Evolutionary conservation across 1,140 invertebrate species (phyloP).

Genomic region (Drosophila suzukii): DNA sequence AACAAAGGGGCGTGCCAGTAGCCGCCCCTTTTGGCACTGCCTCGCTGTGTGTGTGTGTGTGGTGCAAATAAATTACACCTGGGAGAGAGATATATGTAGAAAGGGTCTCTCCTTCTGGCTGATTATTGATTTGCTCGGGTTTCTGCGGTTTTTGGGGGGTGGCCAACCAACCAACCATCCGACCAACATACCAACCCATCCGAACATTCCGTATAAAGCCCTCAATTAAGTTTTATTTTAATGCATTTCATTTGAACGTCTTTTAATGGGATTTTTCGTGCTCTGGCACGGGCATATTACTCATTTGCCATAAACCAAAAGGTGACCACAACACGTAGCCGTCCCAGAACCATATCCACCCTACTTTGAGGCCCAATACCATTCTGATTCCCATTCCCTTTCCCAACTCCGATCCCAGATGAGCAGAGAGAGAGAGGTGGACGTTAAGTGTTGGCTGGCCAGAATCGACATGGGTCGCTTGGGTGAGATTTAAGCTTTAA

Average conservation of each 20-base stretch:
- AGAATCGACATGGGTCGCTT: slow-evolving; percentile 77
- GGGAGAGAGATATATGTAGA: slow-evolving; percentile 18
- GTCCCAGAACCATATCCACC: slow-evolving; percentile 11
- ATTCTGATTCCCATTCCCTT: slow-evolving; percentile 1
- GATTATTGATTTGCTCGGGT: slow-evolving; percentile 76
- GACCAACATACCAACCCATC: slow-evolving; percentile 5
- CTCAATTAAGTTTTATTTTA: slow-evolving; percentile 82
- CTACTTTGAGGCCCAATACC: slow-evolving; percentile 19
- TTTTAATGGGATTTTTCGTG: slow-evolving; percentile 79
- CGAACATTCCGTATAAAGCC: slow-evolving; percentile 57
- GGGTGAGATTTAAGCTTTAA: slow-evolving; percentile 83
- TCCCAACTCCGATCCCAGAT: slow-evolving; percentile 22
- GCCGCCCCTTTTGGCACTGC: slow-evolving; percentile 21
- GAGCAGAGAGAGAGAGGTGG: slow-evolving; percentile 5
- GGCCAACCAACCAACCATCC: background rate
- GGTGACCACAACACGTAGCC: slow-evolving; percentile 81
- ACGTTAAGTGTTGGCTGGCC: slow-evolving; percentile 76
- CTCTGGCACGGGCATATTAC: slow-evolving; percentile 66
- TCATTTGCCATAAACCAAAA: slow-evolving; percentile 81
- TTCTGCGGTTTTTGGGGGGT: slow-evolving; percentile 40
- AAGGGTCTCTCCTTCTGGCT: slow-evolving; percentile 32
- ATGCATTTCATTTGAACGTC: slow-evolving; percentile 80
- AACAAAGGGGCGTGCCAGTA: slow-evolving; percentile 27
- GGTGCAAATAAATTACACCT: slow-evolving; percentile 65
- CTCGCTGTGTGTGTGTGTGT: slow-evolving; percentile 20